Evolutionary conservation across 2,113 vertebrate genomes (phyloP).

Genomic region (Scomber japonicus): DNA sequence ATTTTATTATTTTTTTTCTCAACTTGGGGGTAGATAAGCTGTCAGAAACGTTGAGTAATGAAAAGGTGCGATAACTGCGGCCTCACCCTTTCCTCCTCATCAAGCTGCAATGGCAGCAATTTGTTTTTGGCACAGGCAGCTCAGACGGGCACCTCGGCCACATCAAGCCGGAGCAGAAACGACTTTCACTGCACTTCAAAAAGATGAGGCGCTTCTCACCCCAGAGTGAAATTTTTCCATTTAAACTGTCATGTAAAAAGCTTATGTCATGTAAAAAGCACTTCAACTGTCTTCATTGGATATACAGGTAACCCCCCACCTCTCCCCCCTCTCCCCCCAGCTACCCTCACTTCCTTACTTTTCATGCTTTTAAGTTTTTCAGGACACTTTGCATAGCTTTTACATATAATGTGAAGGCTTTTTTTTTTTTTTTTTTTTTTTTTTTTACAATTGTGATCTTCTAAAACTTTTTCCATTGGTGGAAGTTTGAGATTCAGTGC

Average conservation of each 20-base stretch:
- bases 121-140: constrained; percentile 47
- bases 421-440: not conserved
- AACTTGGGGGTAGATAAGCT: constrained; percentile 5
- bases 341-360: not conserved
- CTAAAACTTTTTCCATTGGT: not conserved
- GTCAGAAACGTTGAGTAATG: constrained; percentile 55
- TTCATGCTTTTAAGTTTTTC: constrained; percentile 11
- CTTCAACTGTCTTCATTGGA: constrained; percentile 22
- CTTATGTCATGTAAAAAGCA: constrained; percentile 49
- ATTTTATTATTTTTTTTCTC: constrained; percentile 8
- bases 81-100: constrained; percentile 53
- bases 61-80: constrained; percentile 56
- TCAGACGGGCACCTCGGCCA: constrained; percentile 21
- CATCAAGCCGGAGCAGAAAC: constrained; percentile 8
- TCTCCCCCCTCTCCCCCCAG: too few species aligned
- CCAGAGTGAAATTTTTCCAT: constrained; percentile 41
- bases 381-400: constrained; percentile 27
- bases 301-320: constrained; percentile 30
- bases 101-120: constrained; percentile 57
- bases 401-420: not conserved
- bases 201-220: constrained; percentile 30
- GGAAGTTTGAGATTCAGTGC: not conserved
- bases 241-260: constrained; percentile 55
- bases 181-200: constrained; percentile 44
- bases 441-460: not conserved